Conservation (phyloP, 2,797 vertebrate genomes). For the Mus caroli region DNA sequence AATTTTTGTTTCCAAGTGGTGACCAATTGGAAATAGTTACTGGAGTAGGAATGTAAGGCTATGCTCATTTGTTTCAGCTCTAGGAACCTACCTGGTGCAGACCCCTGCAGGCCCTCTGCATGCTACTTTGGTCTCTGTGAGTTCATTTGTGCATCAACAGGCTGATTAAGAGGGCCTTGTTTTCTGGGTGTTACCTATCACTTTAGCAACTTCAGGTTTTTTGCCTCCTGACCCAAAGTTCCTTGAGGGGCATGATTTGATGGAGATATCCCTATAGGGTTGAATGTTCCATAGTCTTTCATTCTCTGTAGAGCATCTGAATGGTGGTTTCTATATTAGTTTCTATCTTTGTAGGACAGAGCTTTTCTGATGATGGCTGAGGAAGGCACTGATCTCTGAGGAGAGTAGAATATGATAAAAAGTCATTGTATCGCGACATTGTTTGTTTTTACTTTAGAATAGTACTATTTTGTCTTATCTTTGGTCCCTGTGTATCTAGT, state of each 20-base stretch:
- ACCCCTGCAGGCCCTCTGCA: background rate
- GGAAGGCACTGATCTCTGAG: background rate
- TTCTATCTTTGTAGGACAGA: background rate
- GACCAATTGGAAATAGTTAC: background rate
- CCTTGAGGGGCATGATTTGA: background rate
- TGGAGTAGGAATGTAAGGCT: background rate
- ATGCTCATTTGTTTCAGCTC: background rate
- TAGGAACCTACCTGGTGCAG: background rate
- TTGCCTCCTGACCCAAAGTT: background rate
- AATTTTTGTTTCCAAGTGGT: background rate
- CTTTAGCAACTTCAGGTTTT: background rate
- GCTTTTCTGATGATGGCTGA: background rate
- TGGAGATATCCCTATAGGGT: background rate
- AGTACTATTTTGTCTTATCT: background rate
- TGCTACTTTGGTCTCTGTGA: background rate
- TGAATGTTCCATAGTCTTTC: background rate
- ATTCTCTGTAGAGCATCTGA: background rate
- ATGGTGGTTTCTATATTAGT: background rate
- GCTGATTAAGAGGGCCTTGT: background rate
- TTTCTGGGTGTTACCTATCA: too few relatives aligned
- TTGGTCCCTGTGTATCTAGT: background rate
- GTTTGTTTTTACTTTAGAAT: background rate
- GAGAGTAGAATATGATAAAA: background rate
- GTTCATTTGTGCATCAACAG: background rate
- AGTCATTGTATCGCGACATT: background rate